Evolutionary conservation across 2,888 invertebrate species (phyloP).

Genomic region (Lithophane semibrunnea): DNA sequence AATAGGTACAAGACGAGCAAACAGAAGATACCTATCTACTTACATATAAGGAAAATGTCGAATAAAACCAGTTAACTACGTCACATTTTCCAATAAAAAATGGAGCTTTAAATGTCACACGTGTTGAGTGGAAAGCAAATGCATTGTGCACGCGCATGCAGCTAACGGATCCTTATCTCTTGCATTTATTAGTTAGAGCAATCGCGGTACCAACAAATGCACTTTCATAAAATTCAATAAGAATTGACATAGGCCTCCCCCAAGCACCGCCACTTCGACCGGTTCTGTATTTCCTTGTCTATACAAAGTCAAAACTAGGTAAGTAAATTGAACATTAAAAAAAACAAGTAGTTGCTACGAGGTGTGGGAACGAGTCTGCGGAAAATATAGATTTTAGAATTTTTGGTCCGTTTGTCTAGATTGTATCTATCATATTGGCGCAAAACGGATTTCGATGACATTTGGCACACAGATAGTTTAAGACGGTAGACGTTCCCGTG

Average conservation of each 20-base stretch:
- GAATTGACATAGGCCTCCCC: background rate
- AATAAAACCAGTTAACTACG: background rate
- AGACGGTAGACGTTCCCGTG: too few relatives aligned
- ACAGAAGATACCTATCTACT: background rate
- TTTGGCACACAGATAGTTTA: too few relatives aligned
- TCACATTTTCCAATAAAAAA: background rate
- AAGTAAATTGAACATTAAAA: too few relatives aligned
- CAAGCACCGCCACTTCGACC: too few relatives aligned
- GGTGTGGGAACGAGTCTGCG: too few relatives aligned
- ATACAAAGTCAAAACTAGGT: too few relatives aligned
- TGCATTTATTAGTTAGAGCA: slow-evolving; percentile 42
- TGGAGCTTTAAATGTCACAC: slow-evolving; percentile 23
- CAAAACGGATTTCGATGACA: too few relatives aligned
- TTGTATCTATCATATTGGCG: too few relatives aligned
- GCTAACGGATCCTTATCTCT: slow-evolving; percentile 49
- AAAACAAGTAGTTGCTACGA: too few relatives aligned
- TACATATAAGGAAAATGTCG: background rate
- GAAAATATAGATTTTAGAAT: too few relatives aligned
- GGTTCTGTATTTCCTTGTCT: too few relatives aligned
- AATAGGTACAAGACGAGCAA: background rate
- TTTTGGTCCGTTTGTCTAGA: too few relatives aligned
- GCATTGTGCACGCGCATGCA: slow-evolving; percentile 42
- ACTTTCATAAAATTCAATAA: background rate
- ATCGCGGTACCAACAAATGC: background rate
- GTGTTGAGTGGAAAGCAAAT: slow-evolving; percentile 31